Evolutionary conservation across 2,888 invertebrate species (phyloP), one percentile per base, ranked within the genome.

Genomic region (Tachina lurida): DNA sequence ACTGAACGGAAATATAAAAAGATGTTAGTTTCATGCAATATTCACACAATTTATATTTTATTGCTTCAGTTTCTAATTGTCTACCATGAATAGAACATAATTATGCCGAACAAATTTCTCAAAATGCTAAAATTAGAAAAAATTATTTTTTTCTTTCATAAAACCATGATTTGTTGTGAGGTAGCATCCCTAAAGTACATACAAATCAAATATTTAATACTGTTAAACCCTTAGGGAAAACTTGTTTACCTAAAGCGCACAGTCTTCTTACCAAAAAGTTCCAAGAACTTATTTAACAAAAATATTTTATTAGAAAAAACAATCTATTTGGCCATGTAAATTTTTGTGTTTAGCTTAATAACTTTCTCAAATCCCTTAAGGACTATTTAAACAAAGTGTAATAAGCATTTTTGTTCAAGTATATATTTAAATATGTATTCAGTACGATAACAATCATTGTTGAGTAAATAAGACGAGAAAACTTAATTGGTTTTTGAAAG

Each of bases 351-450:
- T 47, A 10, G 1, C 9, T 7, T 47, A 58, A 58, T 10, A 19
- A 70, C 9, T 19, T 49, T 13, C 39, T 45, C 31, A 65, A 65
- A 45, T 60, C 22, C 54, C 54, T 39, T 65, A 54, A 54, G 65
- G 75, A 9, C 41, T 74, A 43, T 19, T 22, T 52, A 63, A 74
- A 74, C 47, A 58, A 63, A 74, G 17, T 63, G 17, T 62, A 39
- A 71, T n/a, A 58, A 73, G n/a, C 49, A 17, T 49, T 62, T 17
- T 49, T 41, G 49, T 39, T 19, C n/a, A 60, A 13, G 15, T 10
- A 15, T 19, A 49, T 19, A 41, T 7, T 31, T 31, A 31, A 31
- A 31, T 31, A 31, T 31, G 31, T 31, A 31, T 31, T 31, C 31
- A 41, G 9, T 2, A 4, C 8, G 7, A 12, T 15, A 56, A 43